Conservation (phyloP, 2,113 vertebrate species). For the Egretta garzetta region DNA sequence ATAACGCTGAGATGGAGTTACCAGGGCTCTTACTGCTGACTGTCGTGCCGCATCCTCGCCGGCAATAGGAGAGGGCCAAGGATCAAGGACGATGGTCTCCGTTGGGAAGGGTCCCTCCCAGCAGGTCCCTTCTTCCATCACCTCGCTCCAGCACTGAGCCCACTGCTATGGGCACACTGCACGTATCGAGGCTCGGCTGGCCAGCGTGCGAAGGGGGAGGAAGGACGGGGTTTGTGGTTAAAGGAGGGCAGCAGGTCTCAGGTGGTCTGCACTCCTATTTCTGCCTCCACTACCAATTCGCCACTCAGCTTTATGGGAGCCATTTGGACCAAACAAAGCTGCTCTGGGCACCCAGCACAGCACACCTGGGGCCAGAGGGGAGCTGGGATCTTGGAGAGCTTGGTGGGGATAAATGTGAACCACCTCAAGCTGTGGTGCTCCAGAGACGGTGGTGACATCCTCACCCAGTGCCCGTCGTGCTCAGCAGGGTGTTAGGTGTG, state of each 20-base stretch:
- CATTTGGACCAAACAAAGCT: not conserved
- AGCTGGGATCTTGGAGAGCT: not conserved
- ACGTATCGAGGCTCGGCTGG: not conserved
- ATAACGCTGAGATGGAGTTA: not conserved
- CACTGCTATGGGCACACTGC: not conserved
- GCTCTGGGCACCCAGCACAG: not conserved
- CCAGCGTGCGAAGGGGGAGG: not conserved
- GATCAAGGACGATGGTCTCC: not conserved
- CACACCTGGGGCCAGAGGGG: not conserved
- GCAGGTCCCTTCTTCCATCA: no score
- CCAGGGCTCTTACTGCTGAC: not conserved
- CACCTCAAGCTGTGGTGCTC: rapidly evolving
- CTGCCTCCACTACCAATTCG: not conserved
- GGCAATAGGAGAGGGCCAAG: not conserved
- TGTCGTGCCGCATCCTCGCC: not conserved
- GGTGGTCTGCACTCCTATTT: not conserved
- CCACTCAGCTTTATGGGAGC: not conserved
- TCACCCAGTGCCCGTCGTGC: not conserved
- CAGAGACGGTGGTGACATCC: not conserved
- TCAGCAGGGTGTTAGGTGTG: rapidly evolving
- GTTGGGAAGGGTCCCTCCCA: no score
- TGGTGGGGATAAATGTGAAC: not conserved
- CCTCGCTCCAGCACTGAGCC: not conserved
- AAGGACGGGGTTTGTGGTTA: not conserved
- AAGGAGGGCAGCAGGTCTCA: not conserved